Conservation (phyloP, 2,888 invertebrate genomes). For the Sinohyriopsis cumingii region DNA sequence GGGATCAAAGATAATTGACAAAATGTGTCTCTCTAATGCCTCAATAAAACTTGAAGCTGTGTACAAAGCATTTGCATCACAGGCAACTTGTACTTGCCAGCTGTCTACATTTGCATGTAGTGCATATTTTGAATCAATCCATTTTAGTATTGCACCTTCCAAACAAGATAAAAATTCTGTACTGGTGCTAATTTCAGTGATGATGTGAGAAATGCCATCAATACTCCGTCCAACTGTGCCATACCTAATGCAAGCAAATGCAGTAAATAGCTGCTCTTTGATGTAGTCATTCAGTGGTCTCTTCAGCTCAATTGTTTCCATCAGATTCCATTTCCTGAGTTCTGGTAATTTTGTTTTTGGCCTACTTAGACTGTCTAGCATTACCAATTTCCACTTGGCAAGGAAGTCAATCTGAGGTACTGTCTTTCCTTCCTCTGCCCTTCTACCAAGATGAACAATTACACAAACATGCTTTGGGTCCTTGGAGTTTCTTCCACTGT, state of each 20-base stretch:
- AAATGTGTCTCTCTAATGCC: slow-evolving; percentile 31
- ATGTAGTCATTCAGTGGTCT: slow-evolving; percentile 22
- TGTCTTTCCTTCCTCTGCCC: slow-evolving; percentile 6
- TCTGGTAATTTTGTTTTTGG: slow-evolving; percentile 18
- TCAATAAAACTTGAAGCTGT: slow-evolving; percentile 21
- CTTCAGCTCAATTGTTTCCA: slow-evolving; percentile 23
- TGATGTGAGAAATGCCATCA: slow-evolving; percentile 15
- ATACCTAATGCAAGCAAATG: slow-evolving; percentile 43
- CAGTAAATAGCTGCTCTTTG: slow-evolving; percentile 38
- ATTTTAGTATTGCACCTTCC: slow-evolving; percentile 4
- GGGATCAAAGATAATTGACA: slow-evolving; percentile 25
- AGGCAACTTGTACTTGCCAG: slow-evolving; percentile 36
- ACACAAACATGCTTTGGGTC: slow-evolving; percentile 22
- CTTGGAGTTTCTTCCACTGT: neutral
- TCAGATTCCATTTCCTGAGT: slow-evolving; percentile 12
- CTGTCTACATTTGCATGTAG: neutral
- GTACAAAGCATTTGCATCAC: slow-evolving; percentile 20
- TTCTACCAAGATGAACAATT: slow-evolving; percentile 23
- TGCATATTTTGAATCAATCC: neutral
- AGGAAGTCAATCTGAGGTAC: slow-evolving; percentile 31
- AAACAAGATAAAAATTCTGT: slow-evolving; percentile 8
- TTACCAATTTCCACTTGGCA: slow-evolving; percentile 38
- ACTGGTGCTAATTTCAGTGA: slow-evolving; percentile 15
- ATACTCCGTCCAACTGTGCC: slow-evolving; percentile 19
- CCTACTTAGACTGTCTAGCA: slow-evolving; percentile 30